phyloP scores from a whole-genome alignment of 2,888 invertebrate species.

The Lepidocyrtinus sp. region DNA sequence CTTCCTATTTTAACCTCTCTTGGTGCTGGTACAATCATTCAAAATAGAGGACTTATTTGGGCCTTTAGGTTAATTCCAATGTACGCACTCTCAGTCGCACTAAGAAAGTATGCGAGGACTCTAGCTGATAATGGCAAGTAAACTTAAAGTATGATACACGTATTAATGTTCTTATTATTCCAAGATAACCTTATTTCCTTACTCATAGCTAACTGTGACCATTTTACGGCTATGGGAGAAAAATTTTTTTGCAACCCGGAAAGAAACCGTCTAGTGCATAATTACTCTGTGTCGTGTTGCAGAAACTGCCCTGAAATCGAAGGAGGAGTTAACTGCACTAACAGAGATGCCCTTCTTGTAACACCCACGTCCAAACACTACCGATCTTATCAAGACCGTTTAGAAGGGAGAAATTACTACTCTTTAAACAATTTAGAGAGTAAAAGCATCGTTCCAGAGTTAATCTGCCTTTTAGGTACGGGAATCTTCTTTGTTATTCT shows the following conservation, averaged over 20 bases:
- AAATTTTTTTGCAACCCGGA: background rate
- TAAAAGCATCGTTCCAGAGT: slow-evolving; percentile 17
- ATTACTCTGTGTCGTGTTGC: too few relatives aligned
- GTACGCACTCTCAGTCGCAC: background rate
- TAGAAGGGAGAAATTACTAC: too few relatives aligned
- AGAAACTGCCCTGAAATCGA: background rate
- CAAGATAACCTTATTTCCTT: too few relatives aligned
- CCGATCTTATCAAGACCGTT: too few relatives aligned
- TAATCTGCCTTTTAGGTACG: background rate
- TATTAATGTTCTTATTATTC: too few relatives aligned
- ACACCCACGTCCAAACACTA: too few relatives aligned
- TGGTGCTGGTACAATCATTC: background rate
- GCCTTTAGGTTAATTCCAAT: background rate
- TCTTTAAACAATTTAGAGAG: too few relatives aligned
- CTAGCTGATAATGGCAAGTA: too few relatives aligned
- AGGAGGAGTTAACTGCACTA: background rate
- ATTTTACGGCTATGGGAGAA: slow-evolving; percentile 19
- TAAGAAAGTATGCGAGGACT: slow-evolving; percentile 15
- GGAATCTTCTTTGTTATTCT: slow-evolving; percentile 23
- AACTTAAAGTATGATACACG: too few relatives aligned
- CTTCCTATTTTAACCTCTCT: slow-evolving; percentile 16
- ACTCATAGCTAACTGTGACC: slow-evolving; percentile 14
- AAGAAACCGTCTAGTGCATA: background rate
- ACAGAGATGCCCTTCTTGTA: too few relatives aligned
- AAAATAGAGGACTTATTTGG: background rate